Percentiles rank a stretch among this genome's conserved stretches.
Conservation (phyloP, 2,113 vertebrate genomes). For the Grammomys dolichurus region DNA sequence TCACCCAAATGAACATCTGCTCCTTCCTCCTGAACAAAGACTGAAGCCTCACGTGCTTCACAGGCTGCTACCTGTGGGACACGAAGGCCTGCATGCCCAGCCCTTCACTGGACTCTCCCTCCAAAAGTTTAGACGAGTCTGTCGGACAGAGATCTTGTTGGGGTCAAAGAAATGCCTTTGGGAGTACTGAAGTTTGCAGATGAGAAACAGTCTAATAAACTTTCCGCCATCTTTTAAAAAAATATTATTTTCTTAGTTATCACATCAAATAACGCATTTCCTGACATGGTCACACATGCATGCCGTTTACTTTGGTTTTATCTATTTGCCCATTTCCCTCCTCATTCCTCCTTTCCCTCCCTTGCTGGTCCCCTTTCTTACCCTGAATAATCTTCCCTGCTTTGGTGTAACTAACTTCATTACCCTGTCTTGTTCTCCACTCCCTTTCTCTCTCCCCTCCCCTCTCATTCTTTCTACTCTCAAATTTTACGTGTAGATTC, state of each 20-base stretch:
- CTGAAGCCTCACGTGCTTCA: fast-evolving
- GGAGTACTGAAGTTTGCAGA: not conserved
- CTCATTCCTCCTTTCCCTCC: not conserved
- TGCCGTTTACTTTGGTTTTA: not conserved
- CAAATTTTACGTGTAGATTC: not conserved
- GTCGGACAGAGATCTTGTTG: not conserved
- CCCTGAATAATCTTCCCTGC: not conserved
- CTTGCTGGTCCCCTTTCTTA: not conserved
- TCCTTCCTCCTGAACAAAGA: not conserved
- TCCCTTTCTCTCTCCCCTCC: too few species aligned
- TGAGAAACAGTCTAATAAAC: not conserved
- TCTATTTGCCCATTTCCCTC: not conserved
- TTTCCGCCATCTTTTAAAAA: not conserved
- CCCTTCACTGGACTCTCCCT: not conserved
- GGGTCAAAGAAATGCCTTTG: not conserved
- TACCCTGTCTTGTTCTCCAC: not conserved
- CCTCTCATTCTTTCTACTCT: too few species aligned
- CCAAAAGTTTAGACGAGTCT: not conserved
- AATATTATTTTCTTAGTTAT: not conserved
- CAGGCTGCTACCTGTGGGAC: not conserved
- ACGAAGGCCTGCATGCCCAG: not conserved
- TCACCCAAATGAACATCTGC: not conserved
- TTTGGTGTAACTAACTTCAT: not conserved
- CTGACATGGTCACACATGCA: not conserved
- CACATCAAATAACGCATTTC: not conserved